Base-by-base conservation (phyloP, 2,888 invertebrate species). In the Tholera decimalis region DNA sequence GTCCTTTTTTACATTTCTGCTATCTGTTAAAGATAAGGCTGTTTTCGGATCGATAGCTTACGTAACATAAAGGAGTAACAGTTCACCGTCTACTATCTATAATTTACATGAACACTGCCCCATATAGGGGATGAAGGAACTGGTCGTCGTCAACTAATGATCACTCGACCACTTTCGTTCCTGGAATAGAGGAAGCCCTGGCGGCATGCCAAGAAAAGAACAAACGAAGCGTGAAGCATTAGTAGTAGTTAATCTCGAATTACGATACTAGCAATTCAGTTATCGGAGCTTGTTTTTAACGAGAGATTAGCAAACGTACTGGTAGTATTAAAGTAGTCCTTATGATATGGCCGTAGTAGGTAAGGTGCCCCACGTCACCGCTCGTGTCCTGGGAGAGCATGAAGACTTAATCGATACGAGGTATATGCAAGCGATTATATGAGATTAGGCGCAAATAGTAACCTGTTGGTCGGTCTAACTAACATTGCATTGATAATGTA, bases 161-260 rank as follows among this genome's bases (percentile, higher is more conserved):
- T 44, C 51, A 41, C 33, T 53, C 41, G 24, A 51, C 56, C 44
- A 57, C 53, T 74, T 77, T 53, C 53, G 59, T 51, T 73, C 44
- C 43, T 70, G 70, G 43, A 58, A 24, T 30, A 20, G 28, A 54
- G 54, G 24, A 26, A 20, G 43, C 39, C 37, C 24, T 77, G 74
- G 78, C 66, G 46, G 26, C 13, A 50, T 13, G 54, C 73, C 74
- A 74, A 26, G n/a, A 39, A 60, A 77, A 57, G 41, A 41, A 24
- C 51, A 41, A n/a, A n/a, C n/a, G n/a, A n/a, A n/a, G 78, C 66
- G 67, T 60, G 53, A 66, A 57, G 44, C 24, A 54, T 72, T 50
- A 57, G 56, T 60, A 33, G 56, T 53, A 59, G 53, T 72, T 54
- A 60, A 72, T 74, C 56, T 72, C 9, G 35, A 72, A 73, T 60